These are phyloP conservation scores for Brachypteracias leptosomus DNA, from an alignment of 2,113 vertebrate species.

Conservation along the genomic window DNA sequence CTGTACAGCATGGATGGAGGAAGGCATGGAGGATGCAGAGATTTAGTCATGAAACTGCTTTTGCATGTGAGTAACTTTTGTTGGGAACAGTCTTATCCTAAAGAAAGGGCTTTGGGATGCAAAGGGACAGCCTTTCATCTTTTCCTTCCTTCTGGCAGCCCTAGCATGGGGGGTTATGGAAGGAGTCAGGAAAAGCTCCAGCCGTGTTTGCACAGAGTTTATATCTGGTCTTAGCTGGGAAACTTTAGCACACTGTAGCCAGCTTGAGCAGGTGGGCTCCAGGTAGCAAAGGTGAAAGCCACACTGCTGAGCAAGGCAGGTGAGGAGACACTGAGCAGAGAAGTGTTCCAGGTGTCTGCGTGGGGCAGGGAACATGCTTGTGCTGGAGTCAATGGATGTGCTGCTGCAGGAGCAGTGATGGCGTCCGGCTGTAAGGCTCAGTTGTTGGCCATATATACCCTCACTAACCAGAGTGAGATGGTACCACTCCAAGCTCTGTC, in stretches of 20 bases:
- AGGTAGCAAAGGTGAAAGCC: neutral
- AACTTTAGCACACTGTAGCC: neutral
- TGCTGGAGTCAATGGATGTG: neutral
- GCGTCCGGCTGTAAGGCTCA: neutral
- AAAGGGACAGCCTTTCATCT: neutral
- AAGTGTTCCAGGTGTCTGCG: neutral
- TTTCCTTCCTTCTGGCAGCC: neutral
- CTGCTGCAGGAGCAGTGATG: neutral
- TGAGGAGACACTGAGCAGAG: neutral
- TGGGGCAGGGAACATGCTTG: neutral
- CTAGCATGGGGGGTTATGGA: neutral
- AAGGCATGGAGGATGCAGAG: neutral
- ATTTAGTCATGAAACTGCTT: neutral
- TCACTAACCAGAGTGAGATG: fast-evolving
- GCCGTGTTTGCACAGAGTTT: fast-evolving
- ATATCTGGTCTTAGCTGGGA: neutral
- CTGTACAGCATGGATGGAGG: neutral
- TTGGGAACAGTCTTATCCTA: neutral
- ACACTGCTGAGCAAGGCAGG: neutral
- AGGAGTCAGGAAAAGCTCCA: neutral
- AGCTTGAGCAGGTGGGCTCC: neutral
- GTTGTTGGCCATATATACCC: fast-evolving
- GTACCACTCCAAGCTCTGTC: neutral
- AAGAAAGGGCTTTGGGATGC: neutral
- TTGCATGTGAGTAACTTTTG: neutral